phyloP scores from a whole-genome alignment of 2,888 invertebrate genomes.

The Stenodera caucasica region DNA sequence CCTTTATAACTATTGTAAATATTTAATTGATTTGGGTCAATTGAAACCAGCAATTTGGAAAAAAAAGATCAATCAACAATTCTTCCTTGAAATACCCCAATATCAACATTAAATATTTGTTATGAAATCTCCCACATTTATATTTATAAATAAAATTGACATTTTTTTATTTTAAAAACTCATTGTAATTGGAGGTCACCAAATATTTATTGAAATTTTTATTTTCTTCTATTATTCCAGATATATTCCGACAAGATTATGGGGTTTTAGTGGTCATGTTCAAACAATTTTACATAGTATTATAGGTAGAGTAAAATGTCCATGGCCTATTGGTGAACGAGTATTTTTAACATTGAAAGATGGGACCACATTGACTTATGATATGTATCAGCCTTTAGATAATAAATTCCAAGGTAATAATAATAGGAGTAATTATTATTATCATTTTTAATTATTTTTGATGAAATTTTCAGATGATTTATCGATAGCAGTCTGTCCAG shows the following conservation, averaged over 20 bases:
- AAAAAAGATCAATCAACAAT: too few relatives aligned
- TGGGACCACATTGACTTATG: conserved; percentile 89
- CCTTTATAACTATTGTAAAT: too few relatives aligned
- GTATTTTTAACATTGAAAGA: conserved; percentile 76
- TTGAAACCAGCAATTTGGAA: too few relatives aligned
- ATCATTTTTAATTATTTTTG: background rate
- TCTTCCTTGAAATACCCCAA: too few relatives aligned
- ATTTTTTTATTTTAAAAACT: too few relatives aligned
- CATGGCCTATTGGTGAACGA: conserved; percentile 84
- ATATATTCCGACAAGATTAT: conserved; percentile 84
- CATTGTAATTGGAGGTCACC: too few relatives aligned
- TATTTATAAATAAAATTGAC: too few relatives aligned
- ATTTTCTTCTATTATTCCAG: conserved; percentile 60
- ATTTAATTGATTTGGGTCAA: too few relatives aligned
- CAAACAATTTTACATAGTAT: conserved; percentile 92
- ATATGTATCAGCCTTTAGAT: conserved; percentile 81
- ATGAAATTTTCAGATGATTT: conserved; percentile 70
- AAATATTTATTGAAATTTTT: background rate
- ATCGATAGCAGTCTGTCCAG: conserved; percentile 86
- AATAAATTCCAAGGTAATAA: conserved; percentile 72
- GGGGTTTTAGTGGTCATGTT: conserved; percentile 95
- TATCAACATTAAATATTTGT: too few relatives aligned
- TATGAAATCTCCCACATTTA: too few relatives aligned
- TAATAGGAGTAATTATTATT: too few relatives aligned
- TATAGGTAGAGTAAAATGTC: conserved; percentile 83